Evolutionary conservation across 2,888 invertebrate species (phyloP).

Genomic region (Harpalus rubripes): DNA sequence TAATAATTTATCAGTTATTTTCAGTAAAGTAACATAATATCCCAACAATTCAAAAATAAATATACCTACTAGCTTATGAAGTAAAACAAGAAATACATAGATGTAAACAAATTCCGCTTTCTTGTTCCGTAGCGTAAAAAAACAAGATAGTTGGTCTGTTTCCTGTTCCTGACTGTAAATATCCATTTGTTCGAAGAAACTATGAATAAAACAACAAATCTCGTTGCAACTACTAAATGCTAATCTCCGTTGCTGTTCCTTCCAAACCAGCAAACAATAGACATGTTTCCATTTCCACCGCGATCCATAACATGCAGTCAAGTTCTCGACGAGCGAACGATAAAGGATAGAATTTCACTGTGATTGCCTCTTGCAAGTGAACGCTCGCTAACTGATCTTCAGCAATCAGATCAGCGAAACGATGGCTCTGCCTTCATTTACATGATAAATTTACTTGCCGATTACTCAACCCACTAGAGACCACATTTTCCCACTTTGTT

Average conservation of each 20-base stretch:
- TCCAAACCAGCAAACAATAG: slow-evolving; percentile 41
- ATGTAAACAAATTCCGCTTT: too few species aligned
- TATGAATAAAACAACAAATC: slow-evolving; percentile 36
- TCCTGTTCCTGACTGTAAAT: slow-evolving; percentile 1
- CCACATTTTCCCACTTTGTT: too few species aligned
- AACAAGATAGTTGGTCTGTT: too few species aligned
- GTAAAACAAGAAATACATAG: too few species aligned
- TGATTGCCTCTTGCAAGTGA: slow-evolving; percentile 24
- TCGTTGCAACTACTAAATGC: slow-evolving; percentile 25
- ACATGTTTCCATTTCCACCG: slow-evolving; percentile 34
- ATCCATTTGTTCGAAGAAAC: slow-evolving; percentile 11
- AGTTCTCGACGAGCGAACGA: slow-evolving; percentile 5
- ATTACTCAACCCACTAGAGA: too few species aligned
- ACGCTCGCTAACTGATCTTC: slow-evolving; percentile 11
- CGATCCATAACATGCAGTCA: slow-evolving; percentile 16
- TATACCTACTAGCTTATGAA: too few species aligned
- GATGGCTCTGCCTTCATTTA: slow-evolving; percentile 4
- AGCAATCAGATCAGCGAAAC: slow-evolving; percentile 11
- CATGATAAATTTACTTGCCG: slow-evolving; percentile 13
- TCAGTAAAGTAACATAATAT: too few species aligned
- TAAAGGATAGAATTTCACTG: slow-evolving; percentile 25
- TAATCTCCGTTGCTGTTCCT: slow-evolving; percentile 15
- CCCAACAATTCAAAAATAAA: too few species aligned
- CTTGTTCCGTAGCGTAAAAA: too few species aligned
- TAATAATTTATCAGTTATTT: too few species aligned